phyloP scores from a whole-genome alignment of 2,797 vertebrate species.

The Peromyscus attwateri region DNA sequence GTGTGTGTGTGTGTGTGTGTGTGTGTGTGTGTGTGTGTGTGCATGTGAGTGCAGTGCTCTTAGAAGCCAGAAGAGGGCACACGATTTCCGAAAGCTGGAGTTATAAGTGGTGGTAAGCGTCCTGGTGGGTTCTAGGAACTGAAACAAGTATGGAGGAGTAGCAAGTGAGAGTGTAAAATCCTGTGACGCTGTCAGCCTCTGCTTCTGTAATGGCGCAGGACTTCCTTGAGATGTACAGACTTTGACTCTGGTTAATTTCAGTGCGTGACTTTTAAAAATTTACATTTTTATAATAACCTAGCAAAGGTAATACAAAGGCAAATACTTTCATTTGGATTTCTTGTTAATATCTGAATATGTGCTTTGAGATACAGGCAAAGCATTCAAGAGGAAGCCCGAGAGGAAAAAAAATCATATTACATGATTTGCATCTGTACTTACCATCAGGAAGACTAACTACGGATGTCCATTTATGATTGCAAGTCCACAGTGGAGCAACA shows the following conservation, averaged over 20 bases:
- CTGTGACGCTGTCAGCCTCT: background rate
- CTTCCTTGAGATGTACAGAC: background rate
- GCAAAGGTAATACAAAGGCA: background rate
- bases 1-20: background rate
- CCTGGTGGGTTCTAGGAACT: background rate
- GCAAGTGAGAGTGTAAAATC: background rate
- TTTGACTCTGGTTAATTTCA: background rate
- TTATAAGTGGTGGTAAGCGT: background rate
- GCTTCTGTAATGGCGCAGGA: no score
- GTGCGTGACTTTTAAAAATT: background rate
- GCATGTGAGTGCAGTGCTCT: background rate
- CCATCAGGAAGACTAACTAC: background rate
- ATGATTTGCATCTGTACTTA: background rate
- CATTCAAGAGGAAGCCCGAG: background rate
- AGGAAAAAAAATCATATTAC: background rate
- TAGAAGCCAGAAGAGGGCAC: background rate
- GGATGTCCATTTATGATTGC: background rate
- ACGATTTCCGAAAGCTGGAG: no score
- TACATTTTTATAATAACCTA: background rate
- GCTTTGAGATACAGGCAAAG: slow-evolving; percentile 3
- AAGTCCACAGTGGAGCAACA: background rate
- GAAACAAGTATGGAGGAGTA: no score
- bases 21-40: background rate
- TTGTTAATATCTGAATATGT: slow-evolving; percentile 41
- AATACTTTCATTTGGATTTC: background rate